phyloP scores from a whole-genome alignment of 1,140 invertebrate genomes.

The Thrips palmi region DNA sequence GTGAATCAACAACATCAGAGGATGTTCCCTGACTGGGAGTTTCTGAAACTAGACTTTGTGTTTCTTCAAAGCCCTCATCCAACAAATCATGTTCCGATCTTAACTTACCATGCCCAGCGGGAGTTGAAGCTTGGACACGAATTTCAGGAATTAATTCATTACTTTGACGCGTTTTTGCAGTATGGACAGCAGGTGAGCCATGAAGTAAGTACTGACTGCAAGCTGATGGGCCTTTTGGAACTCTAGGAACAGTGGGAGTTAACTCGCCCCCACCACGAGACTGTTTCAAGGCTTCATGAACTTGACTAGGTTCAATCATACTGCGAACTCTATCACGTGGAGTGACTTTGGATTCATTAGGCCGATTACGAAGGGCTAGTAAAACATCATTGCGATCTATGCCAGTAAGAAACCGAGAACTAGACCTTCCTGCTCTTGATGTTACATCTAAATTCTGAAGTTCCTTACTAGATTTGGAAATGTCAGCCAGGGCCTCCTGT shows the following conservation, averaged over 20 bases:
- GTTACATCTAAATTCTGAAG: slow-evolving; percentile 23
- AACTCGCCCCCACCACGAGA: no score
- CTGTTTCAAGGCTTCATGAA: no score
- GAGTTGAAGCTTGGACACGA: slow-evolving; percentile 20
- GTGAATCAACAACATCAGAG: slow-evolving; percentile 34
- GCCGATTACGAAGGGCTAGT: slow-evolving; percentile 9
- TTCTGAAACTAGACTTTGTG: slow-evolving; percentile 66
- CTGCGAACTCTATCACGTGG: slow-evolving; percentile 1
- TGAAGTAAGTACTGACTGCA: no score
- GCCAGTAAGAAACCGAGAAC: no score
- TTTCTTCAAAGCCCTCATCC: slow-evolving; percentile 81
- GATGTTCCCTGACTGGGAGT: slow-evolving; percentile 61
- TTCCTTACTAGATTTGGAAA: slow-evolving; percentile 25
- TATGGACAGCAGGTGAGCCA: no score
- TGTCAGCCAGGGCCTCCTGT: slow-evolving; percentile 23
- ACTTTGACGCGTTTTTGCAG: slow-evolving; percentile 11
- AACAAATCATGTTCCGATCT: slow-evolving; percentile 43
- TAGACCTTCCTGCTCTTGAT: slow-evolving; percentile 13
- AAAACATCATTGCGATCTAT: slow-evolving; percentile 14
- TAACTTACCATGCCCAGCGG: slow-evolving; percentile 23
- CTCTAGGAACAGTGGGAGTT: no score
- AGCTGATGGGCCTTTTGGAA: no score
- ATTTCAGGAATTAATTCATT: slow-evolving; percentile 27
- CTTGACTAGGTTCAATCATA: slow-evolving; percentile 31
- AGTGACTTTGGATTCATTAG: neutral